Base-by-base conservation (phyloP, 2,888 invertebrate species). In the Hypsopygia costalis region DNA sequence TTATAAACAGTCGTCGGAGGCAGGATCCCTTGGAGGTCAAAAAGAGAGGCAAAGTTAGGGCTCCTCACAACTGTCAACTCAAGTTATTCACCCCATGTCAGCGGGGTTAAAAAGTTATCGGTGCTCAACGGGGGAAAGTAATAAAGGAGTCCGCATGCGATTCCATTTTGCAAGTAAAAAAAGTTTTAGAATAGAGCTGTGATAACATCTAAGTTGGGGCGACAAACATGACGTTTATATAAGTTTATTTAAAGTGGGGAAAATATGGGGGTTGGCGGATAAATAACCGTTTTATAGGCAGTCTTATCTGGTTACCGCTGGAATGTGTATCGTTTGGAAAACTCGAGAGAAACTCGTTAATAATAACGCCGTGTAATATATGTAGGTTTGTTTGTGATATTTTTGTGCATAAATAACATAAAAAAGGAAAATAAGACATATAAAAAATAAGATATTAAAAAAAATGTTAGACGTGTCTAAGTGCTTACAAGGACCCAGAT, bases 101-200 rank as follows among this genome's bases (percentile, higher is more conserved):
- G 72, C 71, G 66, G 67, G 79, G 81, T 81, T 80, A 74, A 80
- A 72, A 79, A 78, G 76, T 79, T 78, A 80, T 80, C 73, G 71
- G 63, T 64, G 45, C 66, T 74, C 70, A 69, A 72, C 70, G 63
- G 68, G 61, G 74, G 69, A 69, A 79, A 71, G 77, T 68, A 77
- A 81, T 78, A 81, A 75, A 73, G 59, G 66, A 66, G n/a, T 4
- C 63, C 25, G 25, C 25, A 6, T 25, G 52, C 52, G 50, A 57
- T 43, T 41, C 41, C 36, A 43, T 40, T 44, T 36, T 20, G 20
- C 33, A 33, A 39, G 33, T 33, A 39, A 39, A 39, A 35, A 39
- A 39, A 39, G 27, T 38, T 38, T 32, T 11, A 12, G 6, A 30
- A 30, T 30, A 30, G 6, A 9, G 11, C 22, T 7, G 11, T 10